These are phyloP conservation scores for Nerophis ophidion DNA, from an alignment of 2,113 vertebrate genomes.

Conservation along the genomic window DNA sequence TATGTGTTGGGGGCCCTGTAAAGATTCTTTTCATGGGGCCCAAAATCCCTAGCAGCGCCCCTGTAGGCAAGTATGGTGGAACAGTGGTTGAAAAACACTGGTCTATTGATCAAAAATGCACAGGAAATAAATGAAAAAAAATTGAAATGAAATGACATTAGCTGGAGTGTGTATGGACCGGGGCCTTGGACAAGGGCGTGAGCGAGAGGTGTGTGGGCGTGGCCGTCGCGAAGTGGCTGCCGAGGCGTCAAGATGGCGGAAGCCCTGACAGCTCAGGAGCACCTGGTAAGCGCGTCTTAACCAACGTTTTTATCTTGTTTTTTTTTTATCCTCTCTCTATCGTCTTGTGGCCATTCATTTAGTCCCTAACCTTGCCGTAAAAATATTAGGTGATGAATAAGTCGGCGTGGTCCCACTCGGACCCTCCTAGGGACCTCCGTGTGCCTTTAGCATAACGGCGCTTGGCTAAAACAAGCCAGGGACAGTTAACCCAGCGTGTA, in stretches of 20 bases:
- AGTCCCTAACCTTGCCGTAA: neutral
- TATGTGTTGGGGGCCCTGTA: too few relatives aligned
- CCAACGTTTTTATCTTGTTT: constrained; percentile 5
- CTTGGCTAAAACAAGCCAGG: constrained; percentile 20
- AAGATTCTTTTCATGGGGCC: too few relatives aligned
- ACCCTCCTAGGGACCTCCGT: constrained; percentile 33
- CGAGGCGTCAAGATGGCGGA: constrained; percentile 81
- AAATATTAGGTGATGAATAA: constrained; percentile 18
- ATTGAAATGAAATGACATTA: too few relatives aligned
- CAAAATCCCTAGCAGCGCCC: too few relatives aligned
- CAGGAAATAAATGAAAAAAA: too few relatives aligned
- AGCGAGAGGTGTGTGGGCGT: constrained; percentile 55
- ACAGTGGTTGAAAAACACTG: too few relatives aligned
- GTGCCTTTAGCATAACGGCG: constrained; percentile 59
- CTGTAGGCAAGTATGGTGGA: too few relatives aligned
- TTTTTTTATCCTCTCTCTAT: neutral
- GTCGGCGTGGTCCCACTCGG: constrained; percentile 42
- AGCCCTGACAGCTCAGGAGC: constrained; percentile 77
- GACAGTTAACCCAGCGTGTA: constrained; percentile 2
- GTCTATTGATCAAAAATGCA: too few relatives aligned
- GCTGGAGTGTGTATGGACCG: constrained; percentile 16
- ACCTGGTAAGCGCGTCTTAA: constrained; percentile 70
- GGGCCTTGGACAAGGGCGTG: constrained; percentile 33
- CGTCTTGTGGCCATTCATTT: neutral
- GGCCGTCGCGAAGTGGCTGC: constrained; percentile 68